Evolutionary conservation across 2,888 invertebrate species (phyloP), one percentile per base, ranked within the genome.

Genomic region (Tuta absoluta): DNA sequence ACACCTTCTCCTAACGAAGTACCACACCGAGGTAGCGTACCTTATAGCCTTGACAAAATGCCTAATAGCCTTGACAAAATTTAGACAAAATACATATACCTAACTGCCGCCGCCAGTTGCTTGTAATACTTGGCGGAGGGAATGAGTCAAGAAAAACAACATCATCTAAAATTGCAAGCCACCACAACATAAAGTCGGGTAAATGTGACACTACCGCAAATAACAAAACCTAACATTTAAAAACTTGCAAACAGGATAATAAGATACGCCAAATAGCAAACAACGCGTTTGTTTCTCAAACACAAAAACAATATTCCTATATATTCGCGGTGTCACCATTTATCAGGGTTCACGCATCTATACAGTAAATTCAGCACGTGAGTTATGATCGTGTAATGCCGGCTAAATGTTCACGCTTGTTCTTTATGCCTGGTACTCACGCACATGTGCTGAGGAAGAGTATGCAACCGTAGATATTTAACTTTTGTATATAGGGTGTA

Each of bases 381-480:
- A 89, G 71, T 86, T 88, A 89, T 87, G 81, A 84, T 79, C 79
- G 76, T 75, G 82, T 82, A 83, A 83, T 81, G 78, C 76, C 73
- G 75, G 75, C 80, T 84, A 84, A 89, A 87, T 86, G 87, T 85
- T 86, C 85, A 78, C 84, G 87, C 84, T 85, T 82, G 75, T 77
- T 81, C 84, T 89, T 89, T 88, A 89, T 89, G 84, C 72, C 66
- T 62, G 71, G 74, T 72, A 73, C 83, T 79, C 89, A 89, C 89
- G 89, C 89, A 89, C 82, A 66, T 57, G 61, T 56, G 60, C 28
- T 12, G 45, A 12, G 33, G 38, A 63, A 45, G 60, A 63, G 10
- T 64, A 51, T 12, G 37, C 19, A 41, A 19, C 8, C 38, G 45
- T 38, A 37, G 51, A 67, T 64, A 17, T 7, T 0, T 33, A 33